phyloP scores from a whole-genome alignment of 2,888 invertebrate species.

The Aphodius granarius region DNA sequence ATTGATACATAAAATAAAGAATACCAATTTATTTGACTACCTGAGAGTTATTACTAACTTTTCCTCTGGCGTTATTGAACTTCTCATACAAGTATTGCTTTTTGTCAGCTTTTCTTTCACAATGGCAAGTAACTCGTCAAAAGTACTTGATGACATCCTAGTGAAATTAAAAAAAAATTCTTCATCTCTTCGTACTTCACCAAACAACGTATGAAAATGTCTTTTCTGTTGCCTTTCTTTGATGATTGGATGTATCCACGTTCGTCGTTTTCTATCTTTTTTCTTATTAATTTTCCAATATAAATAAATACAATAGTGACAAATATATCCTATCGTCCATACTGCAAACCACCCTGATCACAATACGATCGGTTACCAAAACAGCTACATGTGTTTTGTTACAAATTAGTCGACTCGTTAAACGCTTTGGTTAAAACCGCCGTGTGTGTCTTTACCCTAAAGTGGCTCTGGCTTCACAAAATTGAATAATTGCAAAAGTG shows the following conservation, averaged over 20 bases:
- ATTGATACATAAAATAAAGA: slow-evolving; percentile 17
- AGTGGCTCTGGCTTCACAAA: no score
- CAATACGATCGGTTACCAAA: slow-evolving; percentile 11
- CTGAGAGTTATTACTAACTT: slow-evolving; percentile 26
- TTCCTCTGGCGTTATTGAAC: slow-evolving; percentile 24
- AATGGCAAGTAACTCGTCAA: slow-evolving; percentile 19
- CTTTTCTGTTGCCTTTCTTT: slow-evolving; percentile 19
- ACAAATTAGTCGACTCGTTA: slow-evolving; percentile 8
- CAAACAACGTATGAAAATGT: slow-evolving; percentile 21
- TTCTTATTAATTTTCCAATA: slow-evolving; percentile 21
- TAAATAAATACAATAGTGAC: slow-evolving; percentile 9
- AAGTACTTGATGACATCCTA: slow-evolving; percentile 22
- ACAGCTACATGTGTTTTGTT: slow-evolving; percentile 15
- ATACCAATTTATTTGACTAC: slow-evolving; percentile 23
- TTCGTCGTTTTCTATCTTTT: slow-evolving; percentile 17
- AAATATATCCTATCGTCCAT: slow-evolving; percentile 12
- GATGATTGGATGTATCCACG: slow-evolving; percentile 22
- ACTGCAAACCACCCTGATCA: slow-evolving; percentile 16
- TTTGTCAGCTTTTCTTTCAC: slow-evolving; percentile 17
- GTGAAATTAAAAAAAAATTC: slow-evolving; percentile 24
- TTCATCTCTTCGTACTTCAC: slow-evolving; percentile 18
- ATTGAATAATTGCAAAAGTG: no score
- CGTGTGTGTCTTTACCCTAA: no score
- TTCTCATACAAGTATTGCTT: slow-evolving; percentile 23
- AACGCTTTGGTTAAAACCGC: slow-evolving; percentile 13